These are phyloP conservation scores for Listrodromus nycthemerus DNA, from an alignment of 2,888 invertebrate species.

Conservation along the genomic window DNA sequence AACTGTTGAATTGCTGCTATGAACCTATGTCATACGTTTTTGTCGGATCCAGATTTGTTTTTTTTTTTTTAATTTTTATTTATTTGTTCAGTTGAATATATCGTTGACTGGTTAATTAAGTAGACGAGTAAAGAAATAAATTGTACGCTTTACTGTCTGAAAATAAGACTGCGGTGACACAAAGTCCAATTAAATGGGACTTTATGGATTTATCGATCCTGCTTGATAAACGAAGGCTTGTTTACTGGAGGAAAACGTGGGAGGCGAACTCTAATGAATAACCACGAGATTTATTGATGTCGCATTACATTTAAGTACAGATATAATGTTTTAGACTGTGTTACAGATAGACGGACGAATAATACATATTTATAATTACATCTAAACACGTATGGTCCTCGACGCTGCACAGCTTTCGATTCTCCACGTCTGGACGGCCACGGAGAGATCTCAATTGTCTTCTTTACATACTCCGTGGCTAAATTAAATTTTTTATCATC, in stretches of 20 bases:
- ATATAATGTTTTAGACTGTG: conserved; percentile 23
- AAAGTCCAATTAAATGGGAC: conserved; percentile 12
- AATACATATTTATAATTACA: conserved; percentile 38
- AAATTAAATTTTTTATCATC: background rate
- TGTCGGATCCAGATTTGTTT: background rate
- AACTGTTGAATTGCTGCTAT: too few relatives aligned
- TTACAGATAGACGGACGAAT: conserved; percentile 20
- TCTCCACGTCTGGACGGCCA: background rate
- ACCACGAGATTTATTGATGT: conserved; percentile 37
- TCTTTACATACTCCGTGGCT: background rate
- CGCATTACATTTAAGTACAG: conserved; percentile 17
- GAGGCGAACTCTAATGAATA: conserved; percentile 23
- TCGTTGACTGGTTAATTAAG: background rate
- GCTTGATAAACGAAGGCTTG: conserved; percentile 9
- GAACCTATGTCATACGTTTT: too few relatives aligned
- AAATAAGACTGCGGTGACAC: background rate
- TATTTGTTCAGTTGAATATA: background rate
- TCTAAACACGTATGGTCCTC: conserved; percentile 30
- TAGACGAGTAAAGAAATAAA: background rate
- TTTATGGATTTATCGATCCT: conserved; percentile 52
- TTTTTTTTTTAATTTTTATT: background rate
- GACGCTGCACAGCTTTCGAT: conserved; percentile 3
- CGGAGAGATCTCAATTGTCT: background rate
- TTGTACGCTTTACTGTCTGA: background rate
- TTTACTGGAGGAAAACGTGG: conserved; percentile 1